These are phyloP conservation scores for Aplysia californica DNA, from an alignment of 1,140 invertebrate species.

Conservation along the genomic window DNA sequence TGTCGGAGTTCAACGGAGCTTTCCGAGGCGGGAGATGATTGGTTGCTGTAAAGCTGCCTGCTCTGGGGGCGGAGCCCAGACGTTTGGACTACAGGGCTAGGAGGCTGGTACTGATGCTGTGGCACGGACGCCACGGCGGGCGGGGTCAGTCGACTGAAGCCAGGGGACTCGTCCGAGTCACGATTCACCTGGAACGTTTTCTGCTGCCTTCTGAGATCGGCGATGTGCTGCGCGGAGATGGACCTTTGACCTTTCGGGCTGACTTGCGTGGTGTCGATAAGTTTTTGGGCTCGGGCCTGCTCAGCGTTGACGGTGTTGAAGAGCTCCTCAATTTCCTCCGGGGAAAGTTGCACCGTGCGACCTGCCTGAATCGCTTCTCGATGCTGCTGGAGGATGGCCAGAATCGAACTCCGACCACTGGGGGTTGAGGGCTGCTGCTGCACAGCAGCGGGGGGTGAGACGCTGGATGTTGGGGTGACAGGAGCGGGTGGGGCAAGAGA, in stretches of 20 bases:
- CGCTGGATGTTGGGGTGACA: not conserved
- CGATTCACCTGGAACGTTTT: no score
- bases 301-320: slow-evolving; percentile 16
- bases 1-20: no score
- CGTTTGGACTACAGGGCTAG: no score
- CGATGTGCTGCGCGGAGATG: not conserved
- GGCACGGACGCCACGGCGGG: no score
- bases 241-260: not conserved
- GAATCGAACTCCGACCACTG: no score
- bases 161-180: no score
- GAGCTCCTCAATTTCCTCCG: slow-evolving; percentile 21
- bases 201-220: not conserved
- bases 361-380: slow-evolving; percentile 17
- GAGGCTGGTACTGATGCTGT: no score
- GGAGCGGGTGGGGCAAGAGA: not conserved
- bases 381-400: slow-evolving; percentile 21
- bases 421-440: no score
- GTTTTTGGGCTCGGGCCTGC: slow-evolving; percentile 2
- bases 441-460: not conserved
- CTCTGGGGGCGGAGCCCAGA: no score
- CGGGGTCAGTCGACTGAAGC: no score
- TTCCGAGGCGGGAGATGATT: no score
- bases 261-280: not conserved
- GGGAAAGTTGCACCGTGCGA: slow-evolving; percentile 1
- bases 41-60: no score